Base-by-base conservation (phyloP, 1,140 invertebrate genomes). In the Trichonephila clavipes region DNA sequence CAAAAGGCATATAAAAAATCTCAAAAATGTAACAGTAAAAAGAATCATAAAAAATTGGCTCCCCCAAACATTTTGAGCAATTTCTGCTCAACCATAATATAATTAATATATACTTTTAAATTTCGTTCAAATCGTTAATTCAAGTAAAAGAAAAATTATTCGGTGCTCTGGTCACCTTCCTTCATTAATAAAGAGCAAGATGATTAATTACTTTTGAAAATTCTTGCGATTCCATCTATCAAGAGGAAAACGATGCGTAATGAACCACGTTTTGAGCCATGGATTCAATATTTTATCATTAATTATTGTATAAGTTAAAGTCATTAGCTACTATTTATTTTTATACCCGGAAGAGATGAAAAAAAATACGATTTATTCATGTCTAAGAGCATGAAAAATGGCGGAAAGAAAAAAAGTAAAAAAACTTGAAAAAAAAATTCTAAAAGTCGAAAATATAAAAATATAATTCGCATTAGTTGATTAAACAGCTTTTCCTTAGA, bases 141-240 rank as follows among this genome's bases (percentile, higher is more conserved):
- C 72, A 40, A 77, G 72, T 77, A 16, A 77, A 77, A 77, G 72
- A 77, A 77, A 77, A 77, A 77, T 77, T 77, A 77, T 77, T 77
- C 72, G 28, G 72, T 77, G 72, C 28, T 77, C 72, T 24, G 82
- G 82, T 64, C 86, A 88, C 59, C 34, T 88, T 21, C 61, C 14
- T 64, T 88, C 66, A 92, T 92, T 92, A 92, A 85, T 83, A 92
- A 81, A 83, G 90, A 51, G 14, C n/a, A 19, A 59, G 28, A 77
- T 85, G 90, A 92, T 92, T 92, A 92, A 92, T 92, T 92, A 92
- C 61, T 66, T 83, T 64, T 44, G 58, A 90, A 90, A 85, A 61
- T 16, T 59, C 61, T 77, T 51, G 40, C 61, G n/a, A 85, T 44
- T 51, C 90, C n/a, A 92, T 83, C 90, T 40, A 81, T 92, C 90